Conservation (phyloP, 2,113 vertebrate genomes). For the Triplophysa siluroides region DNA sequence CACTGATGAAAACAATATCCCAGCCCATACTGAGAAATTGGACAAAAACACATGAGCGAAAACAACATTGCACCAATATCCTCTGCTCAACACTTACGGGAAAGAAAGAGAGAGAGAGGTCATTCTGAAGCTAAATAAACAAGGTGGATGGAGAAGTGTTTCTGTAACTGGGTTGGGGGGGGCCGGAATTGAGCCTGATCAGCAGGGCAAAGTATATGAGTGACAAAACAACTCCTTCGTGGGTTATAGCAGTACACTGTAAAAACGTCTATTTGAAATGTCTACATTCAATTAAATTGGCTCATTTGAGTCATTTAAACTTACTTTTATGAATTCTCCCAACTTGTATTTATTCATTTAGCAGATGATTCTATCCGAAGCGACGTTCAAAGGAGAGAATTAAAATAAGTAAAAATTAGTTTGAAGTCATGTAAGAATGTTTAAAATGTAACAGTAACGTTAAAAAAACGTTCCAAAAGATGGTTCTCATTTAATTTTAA, state of each 20-base stretch:
- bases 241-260: background rate
- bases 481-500: no score
- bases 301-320: no score
- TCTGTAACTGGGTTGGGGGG: slow-evolving; percentile 42
- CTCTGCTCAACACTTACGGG: slow-evolving; percentile 40
- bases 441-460: no score
- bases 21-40: slow-evolving; percentile 41
- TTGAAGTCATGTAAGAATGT: no score
- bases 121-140: slow-evolving; percentile 54
- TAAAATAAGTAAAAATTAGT: no score
- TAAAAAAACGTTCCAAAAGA: no score
- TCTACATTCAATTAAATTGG: no score
- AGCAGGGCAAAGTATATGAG: slow-evolving; percentile 15
- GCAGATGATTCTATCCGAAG: no score
- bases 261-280: no score
- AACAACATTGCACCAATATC: slow-evolving; percentile 48
- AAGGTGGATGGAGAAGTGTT: slow-evolving; percentile 42
- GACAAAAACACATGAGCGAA: slow-evolving; percentile 41
- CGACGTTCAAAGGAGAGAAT: no score
- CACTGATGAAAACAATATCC: slow-evolving; percentile 41
- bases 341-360: no score
- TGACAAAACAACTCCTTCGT: slow-evolving; percentile 26
- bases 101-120: slow-evolving; percentile 20
- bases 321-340: no score
- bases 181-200: slow-evolving; percentile 13